Percentiles rank a stretch among this genome's conserved stretches.
Conservation (phyloP, 1,140 invertebrate species). For the Yoshiicerus persimilis region DNA sequence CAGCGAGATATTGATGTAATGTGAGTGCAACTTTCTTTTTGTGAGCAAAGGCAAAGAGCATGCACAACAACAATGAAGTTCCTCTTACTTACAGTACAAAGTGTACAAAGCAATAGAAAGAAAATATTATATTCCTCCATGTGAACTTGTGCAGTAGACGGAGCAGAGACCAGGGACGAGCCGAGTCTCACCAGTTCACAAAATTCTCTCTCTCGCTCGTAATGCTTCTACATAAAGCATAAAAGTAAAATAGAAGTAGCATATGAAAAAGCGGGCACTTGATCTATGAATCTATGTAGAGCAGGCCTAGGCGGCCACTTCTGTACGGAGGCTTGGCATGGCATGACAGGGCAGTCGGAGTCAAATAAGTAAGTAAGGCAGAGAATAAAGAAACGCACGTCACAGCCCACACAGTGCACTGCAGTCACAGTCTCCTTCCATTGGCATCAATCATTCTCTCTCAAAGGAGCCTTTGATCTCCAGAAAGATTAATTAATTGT, state of each 20-base stretch:
- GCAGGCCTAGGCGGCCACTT: too few species aligned
- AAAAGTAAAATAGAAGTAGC: neutral
- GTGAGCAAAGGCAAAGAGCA: neutral
- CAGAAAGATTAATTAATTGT: neutral
- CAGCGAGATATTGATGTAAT: neutral
- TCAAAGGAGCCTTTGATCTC: neutral
- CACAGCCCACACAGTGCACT: neutral
- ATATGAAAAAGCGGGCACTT: neutral
- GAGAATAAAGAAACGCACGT: neutral
- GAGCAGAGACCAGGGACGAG: neutral
- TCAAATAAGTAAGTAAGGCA: neutral
- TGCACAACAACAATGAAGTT: neutral
- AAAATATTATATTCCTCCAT: neutral
- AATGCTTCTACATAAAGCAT: neutral
- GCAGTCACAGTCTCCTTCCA: neutral
- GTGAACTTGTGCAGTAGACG: neutral
- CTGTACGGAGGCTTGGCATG: too few species aligned
- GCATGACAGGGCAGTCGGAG: neutral
- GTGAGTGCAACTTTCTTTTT: neutral
- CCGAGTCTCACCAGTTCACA: too few species aligned
- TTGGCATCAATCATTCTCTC: neutral
- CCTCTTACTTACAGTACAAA: neutral
- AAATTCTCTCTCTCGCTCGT: neutral
- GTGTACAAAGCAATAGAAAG: neutral
- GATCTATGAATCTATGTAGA: too few species aligned